phyloP scores from a whole-genome alignment of 2,888 invertebrate species.

The Lottia gigantea region DNA sequence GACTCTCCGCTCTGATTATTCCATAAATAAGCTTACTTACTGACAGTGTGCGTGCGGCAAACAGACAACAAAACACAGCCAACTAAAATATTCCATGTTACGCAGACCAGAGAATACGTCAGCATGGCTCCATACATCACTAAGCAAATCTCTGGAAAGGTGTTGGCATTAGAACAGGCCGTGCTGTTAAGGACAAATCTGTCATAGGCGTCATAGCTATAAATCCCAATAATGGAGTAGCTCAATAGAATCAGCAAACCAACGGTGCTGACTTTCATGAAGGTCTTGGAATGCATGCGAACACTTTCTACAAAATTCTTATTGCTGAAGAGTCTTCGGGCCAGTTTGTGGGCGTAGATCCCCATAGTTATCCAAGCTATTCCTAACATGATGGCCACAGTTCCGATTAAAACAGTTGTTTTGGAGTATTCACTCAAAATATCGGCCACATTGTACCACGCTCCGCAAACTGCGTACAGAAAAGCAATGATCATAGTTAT shows the following conservation, averaged over 20 bases:
- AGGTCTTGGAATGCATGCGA: slow-evolving; percentile 67
- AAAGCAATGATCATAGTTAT: slow-evolving; percentile 56
- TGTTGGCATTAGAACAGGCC: slow-evolving; percentile 18
- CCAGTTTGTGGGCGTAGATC: slow-evolving; percentile 67
- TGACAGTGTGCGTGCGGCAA: slow-evolving; percentile 69
- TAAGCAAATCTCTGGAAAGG: slow-evolving; percentile 57
- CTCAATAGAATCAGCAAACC: slow-evolving; percentile 57
- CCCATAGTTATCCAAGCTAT: slow-evolving; percentile 67
- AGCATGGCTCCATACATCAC: slow-evolving; percentile 58
- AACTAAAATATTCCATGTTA: slow-evolving; percentile 68
- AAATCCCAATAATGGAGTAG: slow-evolving; percentile 46
- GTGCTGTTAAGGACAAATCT: slow-evolving; percentile 16
- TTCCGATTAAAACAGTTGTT: slow-evolving; percentile 63
- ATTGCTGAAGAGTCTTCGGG: slow-evolving; percentile 66
- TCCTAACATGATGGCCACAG: slow-evolving; percentile 61
- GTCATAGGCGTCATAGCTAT: slow-evolving; percentile 39
- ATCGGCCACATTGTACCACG: slow-evolving; percentile 62
- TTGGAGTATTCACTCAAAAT: slow-evolving; percentile 59
- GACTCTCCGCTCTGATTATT: too few relatives aligned
- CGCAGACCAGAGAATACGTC: slow-evolving; percentile 60
- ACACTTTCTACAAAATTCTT: slow-evolving; percentile 66
- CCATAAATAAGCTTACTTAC: slow-evolving; percentile 55
- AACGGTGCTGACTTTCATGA: slow-evolving; percentile 67
- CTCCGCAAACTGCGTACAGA: slow-evolving; percentile 53
- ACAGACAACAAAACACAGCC: slow-evolving; percentile 68